Evolutionary conservation across 92 coral and sea anemone species (phyloP).

Genomic region (Diadumene lineata): DNA sequence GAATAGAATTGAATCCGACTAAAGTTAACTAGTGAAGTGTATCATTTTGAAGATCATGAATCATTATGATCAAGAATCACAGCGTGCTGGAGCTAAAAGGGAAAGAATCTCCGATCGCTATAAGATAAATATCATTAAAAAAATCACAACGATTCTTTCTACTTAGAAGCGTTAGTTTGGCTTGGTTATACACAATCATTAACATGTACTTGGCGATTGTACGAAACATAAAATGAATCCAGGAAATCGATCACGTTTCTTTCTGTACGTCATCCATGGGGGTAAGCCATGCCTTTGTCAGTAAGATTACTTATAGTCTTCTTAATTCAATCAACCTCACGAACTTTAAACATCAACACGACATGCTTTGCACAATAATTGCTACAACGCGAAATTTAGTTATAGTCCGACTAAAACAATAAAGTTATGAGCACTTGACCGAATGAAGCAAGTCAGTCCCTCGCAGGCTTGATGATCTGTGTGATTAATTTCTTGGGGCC

Average conservation of each 20-base stretch:
- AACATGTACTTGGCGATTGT: no score
- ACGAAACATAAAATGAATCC: neutral
- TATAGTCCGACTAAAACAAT: no score
- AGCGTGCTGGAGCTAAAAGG: neutral
- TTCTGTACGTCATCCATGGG: neutral
- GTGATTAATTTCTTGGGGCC: conserved; percentile 46
- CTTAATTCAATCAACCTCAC: conserved; percentile 11
- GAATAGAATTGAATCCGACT: neutral
- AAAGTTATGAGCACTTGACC: conserved; percentile 13
- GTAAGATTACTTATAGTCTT: neutral
- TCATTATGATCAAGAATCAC: neutral
- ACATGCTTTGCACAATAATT: conserved; percentile 34
- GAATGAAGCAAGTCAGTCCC: conserved; percentile 10
- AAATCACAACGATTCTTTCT: neutral
- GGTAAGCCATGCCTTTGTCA: conserved; percentile 15
- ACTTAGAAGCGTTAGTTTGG: neutral
- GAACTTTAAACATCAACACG: conserved; percentile 27
- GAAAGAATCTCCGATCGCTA: neutral
- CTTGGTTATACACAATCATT: no score
- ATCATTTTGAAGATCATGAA: conserved; percentile 28
- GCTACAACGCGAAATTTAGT: no score
- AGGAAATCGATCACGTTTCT: neutral
- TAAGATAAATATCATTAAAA: neutral
- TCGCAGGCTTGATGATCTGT: conserved; percentile 18
- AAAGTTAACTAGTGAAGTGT: conserved; percentile 10